Conservation (phyloP, 1,140 invertebrate species). For the Potamilus streckersoni region DNA sequence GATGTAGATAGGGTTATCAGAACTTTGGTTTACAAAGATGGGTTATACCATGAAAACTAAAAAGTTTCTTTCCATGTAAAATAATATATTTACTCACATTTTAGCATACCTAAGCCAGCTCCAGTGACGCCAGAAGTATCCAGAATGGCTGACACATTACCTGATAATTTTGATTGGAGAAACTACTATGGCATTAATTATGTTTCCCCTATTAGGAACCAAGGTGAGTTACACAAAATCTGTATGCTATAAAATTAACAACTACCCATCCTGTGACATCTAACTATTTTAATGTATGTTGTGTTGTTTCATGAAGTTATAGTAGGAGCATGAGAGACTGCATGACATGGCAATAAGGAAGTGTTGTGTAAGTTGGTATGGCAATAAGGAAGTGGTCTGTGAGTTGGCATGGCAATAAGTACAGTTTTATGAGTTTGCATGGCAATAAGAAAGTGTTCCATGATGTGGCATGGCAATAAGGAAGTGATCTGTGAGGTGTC, state of each 20-base stretch:
- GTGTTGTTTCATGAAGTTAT: background rate
- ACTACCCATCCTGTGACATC: background rate
- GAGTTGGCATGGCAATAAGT: too few relatives aligned
- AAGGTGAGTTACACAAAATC: slow-evolving; percentile 49
- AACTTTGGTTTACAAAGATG: too few relatives aligned
- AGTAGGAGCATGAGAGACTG: background rate
- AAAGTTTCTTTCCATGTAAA: too few relatives aligned
- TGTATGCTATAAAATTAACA: background rate
- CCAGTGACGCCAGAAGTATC: slow-evolving; percentile 35
- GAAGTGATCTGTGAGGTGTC: too few relatives aligned
- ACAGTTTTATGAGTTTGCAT: too few relatives aligned
- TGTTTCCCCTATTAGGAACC: slow-evolving; percentile 71
- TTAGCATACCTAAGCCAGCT: slow-evolving; percentile 49
- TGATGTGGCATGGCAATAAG: too few relatives aligned
- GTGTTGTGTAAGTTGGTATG: too few relatives aligned
- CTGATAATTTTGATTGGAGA: slow-evolving; percentile 71
- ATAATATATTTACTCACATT: background rate
- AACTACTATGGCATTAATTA: slow-evolving; percentile 70
- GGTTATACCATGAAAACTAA: too few relatives aligned
- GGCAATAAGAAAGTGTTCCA: too few relatives aligned
- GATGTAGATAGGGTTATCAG: too few relatives aligned
- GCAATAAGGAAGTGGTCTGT: too few relatives aligned
- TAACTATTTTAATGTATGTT: background rate
- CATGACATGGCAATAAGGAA: background rate
- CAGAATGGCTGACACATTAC: slow-evolving; percentile 57